A percentile compares a stretch with the other conserved stretches of the same genome.
phyloP scores from a whole-genome alignment of 1,140 invertebrate species.

The Adelges cooleyi region DNA sequence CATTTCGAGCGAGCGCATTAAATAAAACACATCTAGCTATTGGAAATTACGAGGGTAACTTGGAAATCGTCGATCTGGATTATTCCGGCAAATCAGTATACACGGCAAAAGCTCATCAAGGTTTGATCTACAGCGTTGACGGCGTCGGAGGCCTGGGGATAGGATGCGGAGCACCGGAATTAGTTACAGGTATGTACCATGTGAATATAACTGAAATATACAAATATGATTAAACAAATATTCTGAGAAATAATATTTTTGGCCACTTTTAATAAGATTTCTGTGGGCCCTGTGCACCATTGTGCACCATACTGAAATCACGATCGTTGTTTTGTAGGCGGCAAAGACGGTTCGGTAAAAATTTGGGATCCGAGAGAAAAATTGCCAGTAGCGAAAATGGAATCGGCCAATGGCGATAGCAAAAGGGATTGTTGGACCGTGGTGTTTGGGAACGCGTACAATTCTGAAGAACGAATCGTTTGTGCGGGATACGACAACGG shows the following conservation, averaged over 20 bases:
- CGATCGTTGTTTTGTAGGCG: too few relatives aligned
- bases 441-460: slow-evolving; percentile 77
- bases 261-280: too few relatives aligned
- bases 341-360: slow-evolving; percentile 53
- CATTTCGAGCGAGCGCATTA: slow-evolving; percentile 75
- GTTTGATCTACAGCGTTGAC: slow-evolving; percentile 87
- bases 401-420: slow-evolving; percentile 52
- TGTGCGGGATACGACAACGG: slow-evolving; percentile 93
- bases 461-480: slow-evolving; percentile 69
- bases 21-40: slow-evolving; percentile 71
- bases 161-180: slow-evolving; percentile 83
- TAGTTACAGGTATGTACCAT: slow-evolving; percentile 86
- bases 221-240: too few relatives aligned
- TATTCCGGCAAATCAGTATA: slow-evolving; percentile 62
- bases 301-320: too few relatives aligned
- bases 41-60: slow-evolving; percentile 78
- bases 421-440: slow-evolving; percentile 78
- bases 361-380: slow-evolving; percentile 91
- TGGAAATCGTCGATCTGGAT: slow-evolving; percentile 75
- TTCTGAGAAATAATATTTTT: too few relatives aligned
- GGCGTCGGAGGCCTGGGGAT: slow-evolving; percentile 73
- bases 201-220: too few relatives aligned
- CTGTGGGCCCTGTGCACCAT: too few relatives aligned
- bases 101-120: slow-evolving; percentile 67
- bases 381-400: slow-evolving; percentile 80